Conservation (phyloP, 2,797 vertebrate species). For the Coilia nasus region DNA sequence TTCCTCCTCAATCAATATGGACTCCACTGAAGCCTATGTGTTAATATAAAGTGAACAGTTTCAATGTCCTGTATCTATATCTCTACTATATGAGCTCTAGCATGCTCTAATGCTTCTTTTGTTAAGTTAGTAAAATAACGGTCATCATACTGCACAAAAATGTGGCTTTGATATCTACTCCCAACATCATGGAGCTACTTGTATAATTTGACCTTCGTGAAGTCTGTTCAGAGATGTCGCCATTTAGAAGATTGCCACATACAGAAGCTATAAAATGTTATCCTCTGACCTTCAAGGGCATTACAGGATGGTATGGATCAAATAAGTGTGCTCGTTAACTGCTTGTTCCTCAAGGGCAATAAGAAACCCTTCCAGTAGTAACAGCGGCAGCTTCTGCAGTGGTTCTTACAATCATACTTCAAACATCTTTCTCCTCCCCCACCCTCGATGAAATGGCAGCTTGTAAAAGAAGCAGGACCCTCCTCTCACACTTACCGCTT, state of each 20-base stretch:
- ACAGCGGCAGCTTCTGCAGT: neutral
- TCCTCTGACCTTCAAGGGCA: neutral
- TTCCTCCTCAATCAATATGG: conserved; percentile 93
- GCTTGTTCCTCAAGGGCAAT: neutral
- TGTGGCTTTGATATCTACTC: neutral
- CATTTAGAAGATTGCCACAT: neutral
- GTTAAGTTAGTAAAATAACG: neutral
- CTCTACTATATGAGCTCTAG: neutral
- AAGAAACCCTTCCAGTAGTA: neutral
- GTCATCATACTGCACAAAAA: neutral
- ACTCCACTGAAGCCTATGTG: conserved; percentile 92
- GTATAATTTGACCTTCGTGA: neutral
- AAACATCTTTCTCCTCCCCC: neutral
- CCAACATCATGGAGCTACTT: neutral
- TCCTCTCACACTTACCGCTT: conserved; percentile 68
- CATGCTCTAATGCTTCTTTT: neutral
- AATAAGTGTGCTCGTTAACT: conserved; percentile 2
- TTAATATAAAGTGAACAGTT: conserved; percentile 96
- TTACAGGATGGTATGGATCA: neutral
- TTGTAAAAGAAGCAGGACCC: neutral
- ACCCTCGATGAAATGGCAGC: neutral
- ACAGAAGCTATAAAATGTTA: neutral
- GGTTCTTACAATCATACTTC: neutral
- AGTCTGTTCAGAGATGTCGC: neutral
- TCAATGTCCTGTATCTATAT: conserved; percentile 74